Conservation (phyloP, 2,797 vertebrate species). For the Pipistrellus nathusii region DNA sequence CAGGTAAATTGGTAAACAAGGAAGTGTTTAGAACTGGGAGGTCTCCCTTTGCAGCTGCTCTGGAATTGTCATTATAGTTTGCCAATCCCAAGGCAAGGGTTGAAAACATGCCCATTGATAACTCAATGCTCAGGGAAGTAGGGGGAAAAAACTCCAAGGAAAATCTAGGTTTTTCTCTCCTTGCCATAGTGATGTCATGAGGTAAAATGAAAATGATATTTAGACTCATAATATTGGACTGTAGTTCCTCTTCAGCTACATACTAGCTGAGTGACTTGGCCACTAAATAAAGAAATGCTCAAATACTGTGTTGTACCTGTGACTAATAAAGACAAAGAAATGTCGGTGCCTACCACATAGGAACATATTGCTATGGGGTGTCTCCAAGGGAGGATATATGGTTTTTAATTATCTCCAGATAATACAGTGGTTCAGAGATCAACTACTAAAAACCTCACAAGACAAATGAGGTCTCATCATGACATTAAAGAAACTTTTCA, state of each 20-base stretch:
- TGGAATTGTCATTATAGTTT: neutral
- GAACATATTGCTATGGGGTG: neutral
- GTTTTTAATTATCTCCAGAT: conserved; percentile 22
- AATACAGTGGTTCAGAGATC: neutral
- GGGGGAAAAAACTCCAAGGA: neutral
- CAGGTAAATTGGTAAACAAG: conserved; percentile 17
- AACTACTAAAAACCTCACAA: conserved; percentile 1
- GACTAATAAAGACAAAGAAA: neutral
- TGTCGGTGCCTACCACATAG: neutral
- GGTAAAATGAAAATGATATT: neutral
- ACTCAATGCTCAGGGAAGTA: neutral
- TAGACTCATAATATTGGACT: neutral
- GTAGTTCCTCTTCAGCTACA: neutral
- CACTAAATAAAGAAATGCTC: conserved; percentile 10
- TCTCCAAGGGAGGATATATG: neutral
- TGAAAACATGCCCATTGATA: neutral
- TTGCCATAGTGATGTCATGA: neutral
- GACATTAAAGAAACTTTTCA: neutral
- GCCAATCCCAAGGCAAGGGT: neutral
- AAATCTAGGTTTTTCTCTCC: neutral
- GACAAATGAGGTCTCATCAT: neutral
- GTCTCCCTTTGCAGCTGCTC: neutral
- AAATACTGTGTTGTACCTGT: neutral
- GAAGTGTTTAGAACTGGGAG: neutral
- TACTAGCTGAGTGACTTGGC: neutral